Base-by-base conservation (phyloP, 2,888 invertebrate genomes). In the Cheilosia impressa region DNA sequence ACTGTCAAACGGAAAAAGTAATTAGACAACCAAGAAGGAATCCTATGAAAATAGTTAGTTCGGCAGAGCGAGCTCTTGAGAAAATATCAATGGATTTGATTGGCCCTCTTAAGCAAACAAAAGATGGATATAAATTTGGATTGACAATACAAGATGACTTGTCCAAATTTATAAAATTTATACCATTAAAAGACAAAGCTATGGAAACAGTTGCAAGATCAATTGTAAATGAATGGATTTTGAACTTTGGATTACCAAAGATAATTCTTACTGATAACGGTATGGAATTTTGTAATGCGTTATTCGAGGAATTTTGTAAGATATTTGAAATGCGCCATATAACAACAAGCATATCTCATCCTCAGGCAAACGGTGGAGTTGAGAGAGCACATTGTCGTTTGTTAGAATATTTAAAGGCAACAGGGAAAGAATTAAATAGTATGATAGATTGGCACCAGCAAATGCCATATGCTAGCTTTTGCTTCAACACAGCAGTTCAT, bases 31-130 rank as follows among this genome's bases (percentile, higher is more conserved):
- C 52, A 13, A 72, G 50, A 34, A 45, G 60, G n/a, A 62, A 81
- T 43, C 55, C 50, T 22, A 75, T 76, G 68, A 68, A 60, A 62
- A 75, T 80, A 10, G 60, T 57, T 27, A 73, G 52, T 10, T 66
- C 60, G 34, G 50, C 72, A 50, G 79, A 66, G 43, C 66, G 52
- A 41, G 57, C 79, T 47, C 27, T 79, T 17, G 63, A 79, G 57
- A 72, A 72, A 72, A 66, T 65, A 52, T 62, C 15, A 13, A 52
- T 73, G 34, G 80, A 80, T 43, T 43, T 80, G 19, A 71, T 80
- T 31, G 73, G 53, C 22, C 79, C 66, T 19, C 43, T 79, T 15
- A 45, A 72, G 13, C 31, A 57, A 24, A 60, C 79, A 43, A 60
- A 60, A 17, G 41, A 65, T 15, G 62, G 71, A 57, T 27, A 71